These are phyloP conservation scores for Sternarchorhynchus goeldii DNA, from an alignment of 2,797 vertebrate species.

Conservation along the genomic window DNA sequence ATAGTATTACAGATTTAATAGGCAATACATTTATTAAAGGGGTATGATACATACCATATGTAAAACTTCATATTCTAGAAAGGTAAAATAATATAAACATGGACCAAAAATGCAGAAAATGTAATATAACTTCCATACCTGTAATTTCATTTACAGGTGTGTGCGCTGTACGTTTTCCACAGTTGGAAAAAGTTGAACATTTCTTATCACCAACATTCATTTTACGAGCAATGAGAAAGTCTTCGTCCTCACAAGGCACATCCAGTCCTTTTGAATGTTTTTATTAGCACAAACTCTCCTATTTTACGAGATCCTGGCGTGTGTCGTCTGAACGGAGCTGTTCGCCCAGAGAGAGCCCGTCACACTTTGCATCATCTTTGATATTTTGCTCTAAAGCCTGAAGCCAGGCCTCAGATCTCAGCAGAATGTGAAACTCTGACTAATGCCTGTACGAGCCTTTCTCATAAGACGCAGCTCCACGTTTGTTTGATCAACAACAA, in stretches of 20 bases:
- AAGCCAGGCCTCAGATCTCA: slow-evolving; percentile 73
- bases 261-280: no score
- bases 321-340: slow-evolving; percentile 28
- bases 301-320: slow-evolving; percentile 27
- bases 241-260: neutral
- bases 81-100: no score
- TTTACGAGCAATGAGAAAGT: neutral
- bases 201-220: neutral
- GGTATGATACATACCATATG: no score
- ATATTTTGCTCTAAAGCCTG: slow-evolving; percentile 64
- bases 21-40: neutral
- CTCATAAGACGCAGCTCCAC: slow-evolving; percentile 64
- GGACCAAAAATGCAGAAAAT: no score
- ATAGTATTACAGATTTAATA: neutral
- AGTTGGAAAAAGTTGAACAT: neutral
- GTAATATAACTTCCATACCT: neutral
- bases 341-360: slow-evolving; percentile 54
- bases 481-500: slow-evolving; percentile 66
- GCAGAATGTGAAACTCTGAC: slow-evolving; percentile 77
- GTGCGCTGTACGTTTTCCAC: no score
- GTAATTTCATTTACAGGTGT: neutral
- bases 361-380: slow-evolving; percentile 67
- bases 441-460: slow-evolving; percentile 73
- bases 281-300: neutral
- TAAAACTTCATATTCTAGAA: no score